Percentiles rank a stretch among this genome's conserved stretches.
phyloP scores from a whole-genome alignment of 2,113 vertebrate genomes.

The Balaeniceps rex region DNA sequence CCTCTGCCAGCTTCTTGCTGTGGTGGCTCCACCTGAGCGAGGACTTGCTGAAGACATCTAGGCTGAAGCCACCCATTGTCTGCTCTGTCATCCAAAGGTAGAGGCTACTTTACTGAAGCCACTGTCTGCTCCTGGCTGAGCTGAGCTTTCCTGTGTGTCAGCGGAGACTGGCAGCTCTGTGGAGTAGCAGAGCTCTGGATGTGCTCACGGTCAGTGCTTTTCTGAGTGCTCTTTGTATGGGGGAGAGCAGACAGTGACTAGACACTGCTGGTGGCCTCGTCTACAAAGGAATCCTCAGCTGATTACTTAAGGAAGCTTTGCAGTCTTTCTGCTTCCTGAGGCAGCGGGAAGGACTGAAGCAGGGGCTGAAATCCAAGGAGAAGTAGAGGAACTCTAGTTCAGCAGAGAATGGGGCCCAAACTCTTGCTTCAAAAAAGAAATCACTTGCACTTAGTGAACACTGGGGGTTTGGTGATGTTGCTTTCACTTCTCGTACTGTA shows the following conservation, averaged over 20 bases:
- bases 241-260: neutral
- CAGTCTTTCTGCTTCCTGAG: neutral
- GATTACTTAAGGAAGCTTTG: neutral
- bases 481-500: neutral
- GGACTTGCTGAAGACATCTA: neutral
- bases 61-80: neutral
- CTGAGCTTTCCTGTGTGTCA: neutral
- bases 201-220: neutral
- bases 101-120: neutral
- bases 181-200: neutral
- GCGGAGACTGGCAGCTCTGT: neutral
- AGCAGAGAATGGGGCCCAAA: neutral
- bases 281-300: neutral
- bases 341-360: neutral
- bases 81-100: neutral
- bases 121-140: neutral
- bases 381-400: neutral
- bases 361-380: neutral
- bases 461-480: neutral
- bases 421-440: neutral
- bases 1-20: neutral
- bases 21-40: neutral
- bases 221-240: neutral
- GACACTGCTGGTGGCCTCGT: neutral
- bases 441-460: neutral